Base-by-base conservation (phyloP, 2,797 vertebrate species). In the Propithecus deckenii region DNA sequence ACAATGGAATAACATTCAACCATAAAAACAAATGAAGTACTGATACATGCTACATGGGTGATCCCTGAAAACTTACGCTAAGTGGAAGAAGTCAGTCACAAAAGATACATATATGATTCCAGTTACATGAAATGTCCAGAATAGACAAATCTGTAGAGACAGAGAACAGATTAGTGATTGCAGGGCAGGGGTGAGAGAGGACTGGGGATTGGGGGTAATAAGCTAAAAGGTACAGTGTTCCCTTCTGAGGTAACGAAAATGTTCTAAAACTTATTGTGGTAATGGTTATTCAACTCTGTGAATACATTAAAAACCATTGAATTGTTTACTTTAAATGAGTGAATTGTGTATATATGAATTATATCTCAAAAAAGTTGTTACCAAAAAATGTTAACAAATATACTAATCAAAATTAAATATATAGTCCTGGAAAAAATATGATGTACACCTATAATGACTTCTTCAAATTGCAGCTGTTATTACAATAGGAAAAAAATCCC, bases 401-500 rank as follows among this genome's bases (percentile, higher is more conserved):
- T 46, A 25, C 30, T 67, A 89, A 78, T 61, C 59, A 92, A 89
- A 94, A 79, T 59, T 50, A 83, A 80, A 92, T 22, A 75, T 13
- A 67, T 14, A 30, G 86, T 88, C 38, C 89, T 90, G n/a, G 32
- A 57, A 35, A 91, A 91, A 86, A 78, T 57, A 43, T 50, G 55
- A 78, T 2, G 0, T 28, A 74, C 1, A 43, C 41, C 50, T 79
- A 17, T 20, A 55, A 84, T 48, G 79, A 57, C 30, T 63, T 95
- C 69, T 90, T 87, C 71, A 84, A 57, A 91, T 74, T 63, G 72
- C 5, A 75, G 1, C 38, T 35, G 11, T 69, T 93, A 43, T 80
- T 43, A 69, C 46, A 76, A 80, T 52, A 87, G 95, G 83, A 46
- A 86, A 95, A 88, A 95, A 61, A 69, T 59, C 20, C 41, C 41